phyloP scores from a whole-genome alignment of 2,113 vertebrate species.

The Alligator mississippiensis region DNA sequence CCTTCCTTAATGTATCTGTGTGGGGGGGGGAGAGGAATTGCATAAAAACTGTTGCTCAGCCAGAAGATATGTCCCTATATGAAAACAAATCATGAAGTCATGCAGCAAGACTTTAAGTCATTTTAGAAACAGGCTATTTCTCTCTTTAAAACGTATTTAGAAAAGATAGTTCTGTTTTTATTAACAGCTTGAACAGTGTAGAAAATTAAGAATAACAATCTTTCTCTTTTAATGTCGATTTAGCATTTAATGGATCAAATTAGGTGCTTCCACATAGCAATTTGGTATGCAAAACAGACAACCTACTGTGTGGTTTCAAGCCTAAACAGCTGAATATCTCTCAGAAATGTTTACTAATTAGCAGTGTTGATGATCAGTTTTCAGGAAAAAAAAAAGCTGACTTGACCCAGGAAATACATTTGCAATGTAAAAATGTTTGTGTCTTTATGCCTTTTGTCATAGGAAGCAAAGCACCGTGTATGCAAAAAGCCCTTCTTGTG shows the following conservation, averaged over 20 bases:
- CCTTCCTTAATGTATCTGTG: slow-evolving; percentile 27
- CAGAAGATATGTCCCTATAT: slow-evolving; percentile 30
- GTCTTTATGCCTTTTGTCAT: slow-evolving; percentile 18
- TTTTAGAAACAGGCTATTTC: slow-evolving; percentile 10
- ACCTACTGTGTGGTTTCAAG: slow-evolving; percentile 49
- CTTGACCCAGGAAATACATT: slow-evolving; percentile 14
- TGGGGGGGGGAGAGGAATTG: slow-evolving; percentile 16
- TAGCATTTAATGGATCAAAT: slow-evolving; percentile 59
- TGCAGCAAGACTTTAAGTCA: slow-evolving; percentile 14
- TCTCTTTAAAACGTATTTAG: slow-evolving; percentile 23
- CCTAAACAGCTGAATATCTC: slow-evolving; percentile 47
- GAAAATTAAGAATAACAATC: slow-evolving; percentile 1
- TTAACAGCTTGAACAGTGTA: slow-evolving; percentile 12
- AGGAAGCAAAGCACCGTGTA: slow-evolving; percentile 16
- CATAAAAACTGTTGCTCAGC: slow-evolving; percentile 31
- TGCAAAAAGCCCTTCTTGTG: slow-evolving; percentile 6
- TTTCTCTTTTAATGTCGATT: slow-evolving; percentile 48
- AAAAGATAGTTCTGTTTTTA: slow-evolving; percentile 39
- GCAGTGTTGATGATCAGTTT: slow-evolving; percentile 15
- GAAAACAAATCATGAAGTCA: slow-evolving; percentile 36
- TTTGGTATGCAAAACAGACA: slow-evolving; percentile 48
- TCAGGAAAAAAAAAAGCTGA: not conserved
- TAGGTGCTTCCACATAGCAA: slow-evolving; percentile 33
- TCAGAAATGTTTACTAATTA: slow-evolving; percentile 66
- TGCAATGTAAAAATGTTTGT: slow-evolving; percentile 50